A percentile compares a stretch with the other conserved stretches of the same genome.
phyloP scores from a whole-genome alignment of 2,888 invertebrate species.

The Meiosimyza decipiens region DNA sequence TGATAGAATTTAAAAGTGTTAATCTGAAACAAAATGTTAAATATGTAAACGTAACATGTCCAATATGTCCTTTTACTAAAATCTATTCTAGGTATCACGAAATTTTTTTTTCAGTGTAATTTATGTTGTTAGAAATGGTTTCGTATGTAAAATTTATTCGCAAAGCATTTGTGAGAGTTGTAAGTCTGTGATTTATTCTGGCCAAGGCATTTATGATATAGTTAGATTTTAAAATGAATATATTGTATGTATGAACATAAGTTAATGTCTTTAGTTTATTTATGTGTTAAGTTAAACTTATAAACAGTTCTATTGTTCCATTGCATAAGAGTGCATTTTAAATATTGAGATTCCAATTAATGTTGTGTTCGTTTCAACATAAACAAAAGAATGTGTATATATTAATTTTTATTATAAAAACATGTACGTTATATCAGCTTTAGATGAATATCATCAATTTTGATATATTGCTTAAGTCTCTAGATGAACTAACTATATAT shows the following conservation, averaged over 20 bases:
- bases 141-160: neutral
- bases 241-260: neutral
- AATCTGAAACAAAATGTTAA: too few relatives aligned
- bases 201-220: neutral
- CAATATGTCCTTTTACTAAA: too few relatives aligned
- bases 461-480: too few relatives aligned
- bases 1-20: too few relatives aligned
- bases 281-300: too few relatives aligned
- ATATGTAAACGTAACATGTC: too few relatives aligned
- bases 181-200: slow-evolving; percentile 25
- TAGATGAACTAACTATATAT: too few relatives aligned
- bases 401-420: neutral
- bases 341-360: neutral
- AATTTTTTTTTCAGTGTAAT: neutral
- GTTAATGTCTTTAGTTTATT: too few relatives aligned
- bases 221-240: neutral
- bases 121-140: slow-evolving; percentile 6
- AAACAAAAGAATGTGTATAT: neutral
- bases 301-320: too few relatives aligned
- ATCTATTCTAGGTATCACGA: too few relatives aligned
- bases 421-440: neutral
- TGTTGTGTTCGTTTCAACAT: neutral
- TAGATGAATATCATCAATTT: too few relatives aligned
- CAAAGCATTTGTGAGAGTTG: slow-evolving; percentile 20
- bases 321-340: neutral